Evolutionary conservation across 2,888 invertebrate genomes (phyloP).

Genomic region (Noctuana brunneofusca): DNA sequence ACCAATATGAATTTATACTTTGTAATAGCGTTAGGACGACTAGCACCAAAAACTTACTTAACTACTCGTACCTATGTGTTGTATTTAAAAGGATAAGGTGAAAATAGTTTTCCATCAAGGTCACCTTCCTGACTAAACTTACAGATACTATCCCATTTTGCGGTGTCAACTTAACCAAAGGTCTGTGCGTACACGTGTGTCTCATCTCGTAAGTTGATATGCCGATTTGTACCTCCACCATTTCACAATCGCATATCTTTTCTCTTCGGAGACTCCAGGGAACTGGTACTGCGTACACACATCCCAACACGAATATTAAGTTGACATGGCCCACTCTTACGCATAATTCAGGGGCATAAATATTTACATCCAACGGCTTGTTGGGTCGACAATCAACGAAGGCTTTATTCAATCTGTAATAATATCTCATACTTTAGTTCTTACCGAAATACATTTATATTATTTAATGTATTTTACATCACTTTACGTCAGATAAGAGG

Average conservation of each 20-base stretch:
- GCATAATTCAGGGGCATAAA: constrained; percentile 71
- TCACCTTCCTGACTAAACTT: constrained; percentile 25
- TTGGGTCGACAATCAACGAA: constrained; percentile 64
- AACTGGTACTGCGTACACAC: constrained; percentile 60
- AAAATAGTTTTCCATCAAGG: background rate
- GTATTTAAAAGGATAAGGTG: background rate
- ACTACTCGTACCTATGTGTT: too few species aligned
- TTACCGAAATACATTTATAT: background rate
- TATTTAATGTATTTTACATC: background rate
- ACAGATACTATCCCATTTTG: constrained; percentile 66
- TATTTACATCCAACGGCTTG: constrained; percentile 56
- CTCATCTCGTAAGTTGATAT: constrained; percentile 70
- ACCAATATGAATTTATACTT: background rate
- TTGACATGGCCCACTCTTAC: constrained; percentile 56
- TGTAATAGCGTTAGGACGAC: too few species aligned
- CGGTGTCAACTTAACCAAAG: constrained; percentile 61
- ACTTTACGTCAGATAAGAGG: background rate
- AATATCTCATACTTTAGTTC: background rate
- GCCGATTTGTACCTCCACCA: constrained; percentile 67
- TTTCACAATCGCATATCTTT: constrained; percentile 73
- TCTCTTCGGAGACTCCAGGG: constrained; percentile 66
- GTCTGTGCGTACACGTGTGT: constrained; percentile 67
- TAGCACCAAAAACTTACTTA: background rate
- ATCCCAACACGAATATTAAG: constrained; percentile 66
- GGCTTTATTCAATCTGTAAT: constrained; percentile 64